Conservation (phyloP, 1,140 invertebrate genomes). For the Neoseiulus cucumeris region DNA sequence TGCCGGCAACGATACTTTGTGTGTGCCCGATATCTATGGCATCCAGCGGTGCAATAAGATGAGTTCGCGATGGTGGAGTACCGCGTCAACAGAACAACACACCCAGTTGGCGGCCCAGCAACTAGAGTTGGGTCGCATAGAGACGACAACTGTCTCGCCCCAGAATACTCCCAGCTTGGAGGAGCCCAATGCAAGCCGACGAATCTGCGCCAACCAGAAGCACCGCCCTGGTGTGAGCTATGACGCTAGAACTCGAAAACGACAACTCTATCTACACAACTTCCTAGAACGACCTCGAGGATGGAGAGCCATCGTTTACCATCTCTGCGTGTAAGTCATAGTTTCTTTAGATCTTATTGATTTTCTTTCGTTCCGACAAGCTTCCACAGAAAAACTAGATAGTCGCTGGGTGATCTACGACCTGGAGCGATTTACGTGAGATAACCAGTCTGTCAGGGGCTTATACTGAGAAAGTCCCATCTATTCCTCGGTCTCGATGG, state of each 20-base stretch:
- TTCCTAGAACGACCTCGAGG: slow-evolving; percentile 77
- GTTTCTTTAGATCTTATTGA: slow-evolving; percentile 14
- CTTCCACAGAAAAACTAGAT: neutral
- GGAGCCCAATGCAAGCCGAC: slow-evolving; percentile 4
- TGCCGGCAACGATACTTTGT: slow-evolving; percentile 6
- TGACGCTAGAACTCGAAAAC: slow-evolving; percentile 62
- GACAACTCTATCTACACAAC: slow-evolving; percentile 76
- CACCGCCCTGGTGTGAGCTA: slow-evolving; percentile 10
- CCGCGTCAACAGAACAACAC: slow-evolving; percentile 9
- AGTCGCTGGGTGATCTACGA: neutral
- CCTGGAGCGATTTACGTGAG: neutral
- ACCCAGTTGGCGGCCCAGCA: slow-evolving; percentile 10
- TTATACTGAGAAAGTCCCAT: too few relatives aligned
- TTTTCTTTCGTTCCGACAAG: slow-evolving; percentile 14
- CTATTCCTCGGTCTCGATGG: too few relatives aligned
- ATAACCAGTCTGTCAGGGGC: too few relatives aligned
- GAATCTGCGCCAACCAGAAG: slow-evolving; percentile 10
- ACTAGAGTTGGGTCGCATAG: slow-evolving; percentile 6
- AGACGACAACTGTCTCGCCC: slow-evolving; percentile 10
- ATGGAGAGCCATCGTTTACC: slow-evolving; percentile 60
- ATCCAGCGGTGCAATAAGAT: slow-evolving; percentile 8
- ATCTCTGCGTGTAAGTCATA: slow-evolving; percentile 68
- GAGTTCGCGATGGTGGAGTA: slow-evolving; percentile 10
- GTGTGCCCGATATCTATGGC: slow-evolving; percentile 11
- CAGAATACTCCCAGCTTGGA: slow-evolving; percentile 9